phyloP scores from a whole-genome alignment of 2,113 vertebrate genomes.

The Ammodramus savannarum region DNA sequence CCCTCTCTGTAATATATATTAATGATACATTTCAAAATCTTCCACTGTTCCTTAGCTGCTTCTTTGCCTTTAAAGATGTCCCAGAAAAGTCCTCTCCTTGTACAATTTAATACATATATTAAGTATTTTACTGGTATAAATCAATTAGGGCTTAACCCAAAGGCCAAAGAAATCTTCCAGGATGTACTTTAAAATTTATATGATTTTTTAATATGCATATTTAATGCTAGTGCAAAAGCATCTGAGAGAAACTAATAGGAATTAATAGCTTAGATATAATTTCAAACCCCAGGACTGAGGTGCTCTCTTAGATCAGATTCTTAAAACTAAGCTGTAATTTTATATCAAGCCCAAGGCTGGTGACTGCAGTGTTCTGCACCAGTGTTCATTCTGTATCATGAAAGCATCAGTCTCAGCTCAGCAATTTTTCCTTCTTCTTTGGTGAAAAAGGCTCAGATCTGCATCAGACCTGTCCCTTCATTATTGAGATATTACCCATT shows the following conservation, averaged over 20 bases:
- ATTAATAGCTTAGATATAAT: not conserved
- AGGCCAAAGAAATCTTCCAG: conserved; percentile 1
- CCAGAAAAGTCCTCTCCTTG: not conserved
- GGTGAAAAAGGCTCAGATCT: not conserved
- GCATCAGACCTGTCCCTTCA: not conserved
- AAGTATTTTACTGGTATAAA: not conserved
- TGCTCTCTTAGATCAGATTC: not conserved
- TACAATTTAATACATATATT: not conserved
- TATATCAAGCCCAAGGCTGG: not conserved
- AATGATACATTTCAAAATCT: not conserved
- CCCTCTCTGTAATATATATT: not conserved
- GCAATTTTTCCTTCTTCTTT: not conserved
- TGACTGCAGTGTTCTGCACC: not conserved
- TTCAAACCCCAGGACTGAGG: not conserved
- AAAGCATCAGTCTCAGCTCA: not conserved
- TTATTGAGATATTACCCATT: not conserved
- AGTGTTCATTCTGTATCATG: not conserved
- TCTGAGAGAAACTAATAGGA: conserved; percentile 17
- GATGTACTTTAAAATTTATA: conserved; percentile 4
- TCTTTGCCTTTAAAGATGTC: not conserved
- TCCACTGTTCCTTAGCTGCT: not conserved
- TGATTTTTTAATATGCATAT: conserved; percentile 16
- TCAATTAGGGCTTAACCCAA: conserved; percentile 30
- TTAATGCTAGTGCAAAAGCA: not conserved
- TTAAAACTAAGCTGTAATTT: not conserved